phyloP scores from a whole-genome alignment of 2,888 invertebrate species.

The Drosophila maculinotata region DNA sequence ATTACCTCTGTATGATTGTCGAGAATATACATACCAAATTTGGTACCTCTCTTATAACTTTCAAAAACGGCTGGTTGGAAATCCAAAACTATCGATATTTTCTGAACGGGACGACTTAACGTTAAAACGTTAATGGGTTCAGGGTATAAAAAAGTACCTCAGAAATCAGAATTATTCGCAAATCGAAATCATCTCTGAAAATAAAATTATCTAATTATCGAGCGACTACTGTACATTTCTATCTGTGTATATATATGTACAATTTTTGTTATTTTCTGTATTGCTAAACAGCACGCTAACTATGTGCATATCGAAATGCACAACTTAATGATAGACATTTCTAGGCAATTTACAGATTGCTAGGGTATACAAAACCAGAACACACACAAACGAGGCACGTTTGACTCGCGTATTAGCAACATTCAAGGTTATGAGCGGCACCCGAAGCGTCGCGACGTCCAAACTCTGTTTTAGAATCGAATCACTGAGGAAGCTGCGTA shows the following conservation, averaged over 20 bases:
- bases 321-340: slow-evolving; percentile 4
- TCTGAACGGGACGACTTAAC: too few relatives aligned
- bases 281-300: background rate
- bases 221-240: slow-evolving; percentile 2
- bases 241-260: background rate
- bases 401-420: slow-evolving; percentile 55
- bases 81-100: too few relatives aligned
- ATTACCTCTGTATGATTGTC: too few relatives aligned
- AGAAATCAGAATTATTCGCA: background rate
- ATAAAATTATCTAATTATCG: background rate
- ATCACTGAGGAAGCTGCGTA: slow-evolving; percentile 59
- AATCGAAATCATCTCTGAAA: background rate
- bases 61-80: too few relatives aligned
- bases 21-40: too few relatives aligned
- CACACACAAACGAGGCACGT: slow-evolving; percentile 29
- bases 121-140: too few relatives aligned
- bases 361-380: slow-evolving; percentile 17
- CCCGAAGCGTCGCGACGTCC: slow-evolving; percentile 26
- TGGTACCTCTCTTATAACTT: too few relatives aligned
- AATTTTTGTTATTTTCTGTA: background rate
- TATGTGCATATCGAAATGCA: background rate
- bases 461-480: slow-evolving; percentile 46
- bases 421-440: slow-evolving; percentile 63
- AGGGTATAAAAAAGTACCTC: too few relatives aligned
- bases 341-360: background rate